A percentile compares a stretch with the other conserved stretches of the same genome.
These are phyloP conservation scores for Halocynthia roretzi DNA, from an alignment of 23 tunicate species.

Conservation along the genomic window DNA sequence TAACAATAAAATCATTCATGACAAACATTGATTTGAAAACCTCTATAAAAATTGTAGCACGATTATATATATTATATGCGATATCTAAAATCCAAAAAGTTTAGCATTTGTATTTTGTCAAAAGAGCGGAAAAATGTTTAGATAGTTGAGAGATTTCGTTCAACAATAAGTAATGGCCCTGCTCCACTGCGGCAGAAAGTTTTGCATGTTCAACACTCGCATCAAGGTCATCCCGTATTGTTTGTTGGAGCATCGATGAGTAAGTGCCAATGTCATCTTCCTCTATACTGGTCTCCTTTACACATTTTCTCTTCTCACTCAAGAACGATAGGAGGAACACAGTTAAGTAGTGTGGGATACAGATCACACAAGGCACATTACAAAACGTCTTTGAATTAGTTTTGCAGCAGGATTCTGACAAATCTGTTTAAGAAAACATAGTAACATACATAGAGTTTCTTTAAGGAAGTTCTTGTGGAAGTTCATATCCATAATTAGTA, in stretches of 20 bases:
- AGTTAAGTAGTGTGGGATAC: constrained; percentile 13
- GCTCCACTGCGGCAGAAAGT: too few relatives aligned
- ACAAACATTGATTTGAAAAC: too few relatives aligned
- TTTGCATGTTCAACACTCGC: neutral
- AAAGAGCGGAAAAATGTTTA: constrained; percentile 6
- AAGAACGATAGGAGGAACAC: constrained; percentile 18
- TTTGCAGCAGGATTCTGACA: too few relatives aligned
- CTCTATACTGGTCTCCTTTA: neutral
- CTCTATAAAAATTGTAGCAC: too few relatives aligned
- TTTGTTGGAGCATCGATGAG: neutral
- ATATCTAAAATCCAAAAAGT: too few relatives aligned
- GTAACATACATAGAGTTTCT: too few relatives aligned
- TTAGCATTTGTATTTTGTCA: neutral
- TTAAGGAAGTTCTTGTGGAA: too few relatives aligned
- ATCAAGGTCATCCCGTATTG: neutral
- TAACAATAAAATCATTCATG: too few relatives aligned
- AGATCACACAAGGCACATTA: constrained; percentile 3
- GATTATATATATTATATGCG: too few relatives aligned
- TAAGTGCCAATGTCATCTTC: neutral
- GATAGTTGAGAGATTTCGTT: constrained; percentile 13
- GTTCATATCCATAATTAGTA: too few relatives aligned
- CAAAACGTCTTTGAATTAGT: neutral
- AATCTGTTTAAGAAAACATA: too few relatives aligned
- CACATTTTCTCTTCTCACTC: neutral
- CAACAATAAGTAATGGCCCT: neutral